A percentile compares a stretch with the other conserved stretches of the same genome.
phyloP scores from a whole-genome alignment of 2,113 vertebrate genomes.

The Pithys albifrons region DNA sequence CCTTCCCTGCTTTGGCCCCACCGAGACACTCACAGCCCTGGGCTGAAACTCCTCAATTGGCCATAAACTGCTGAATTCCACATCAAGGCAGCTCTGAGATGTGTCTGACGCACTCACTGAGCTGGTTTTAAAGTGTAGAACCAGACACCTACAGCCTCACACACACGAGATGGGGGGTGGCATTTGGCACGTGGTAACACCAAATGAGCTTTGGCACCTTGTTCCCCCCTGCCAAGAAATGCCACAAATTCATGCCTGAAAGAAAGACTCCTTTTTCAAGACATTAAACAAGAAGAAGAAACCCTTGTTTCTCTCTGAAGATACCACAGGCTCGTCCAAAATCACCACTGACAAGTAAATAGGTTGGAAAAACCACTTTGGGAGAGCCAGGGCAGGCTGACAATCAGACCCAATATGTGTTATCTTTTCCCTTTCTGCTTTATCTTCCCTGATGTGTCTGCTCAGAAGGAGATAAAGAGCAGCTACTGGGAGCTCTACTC shows the following conservation, averaged over 20 bases:
- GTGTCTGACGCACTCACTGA: not conserved
- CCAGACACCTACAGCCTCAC: not conserved
- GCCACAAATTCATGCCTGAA: not conserved
- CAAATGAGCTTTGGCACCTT: not conserved
- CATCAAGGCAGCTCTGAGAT: not conserved
- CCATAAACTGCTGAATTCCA: not conserved
- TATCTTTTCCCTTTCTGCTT: not conserved
- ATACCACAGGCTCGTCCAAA: not conserved
- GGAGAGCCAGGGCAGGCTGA: not conserved
- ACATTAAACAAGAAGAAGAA: not conserved
- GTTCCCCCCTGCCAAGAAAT: accelerated
- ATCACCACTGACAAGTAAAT: not conserved
- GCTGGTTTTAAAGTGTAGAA: not conserved
- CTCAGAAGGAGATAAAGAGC: not conserved
- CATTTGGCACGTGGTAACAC: not conserved
- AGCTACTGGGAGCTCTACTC: not conserved
- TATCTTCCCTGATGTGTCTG: not conserved
- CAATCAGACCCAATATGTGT: not conserved
- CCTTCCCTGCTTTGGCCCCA: not conserved
- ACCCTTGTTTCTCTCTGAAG: not conserved
- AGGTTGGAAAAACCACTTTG: not conserved
- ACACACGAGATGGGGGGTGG: not conserved
- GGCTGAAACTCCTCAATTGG: not conserved
- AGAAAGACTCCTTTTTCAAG: not conserved
- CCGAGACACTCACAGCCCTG: not conserved